phyloP scores from a whole-genome alignment of 2,113 vertebrate species.

The Apus apus region DNA sequence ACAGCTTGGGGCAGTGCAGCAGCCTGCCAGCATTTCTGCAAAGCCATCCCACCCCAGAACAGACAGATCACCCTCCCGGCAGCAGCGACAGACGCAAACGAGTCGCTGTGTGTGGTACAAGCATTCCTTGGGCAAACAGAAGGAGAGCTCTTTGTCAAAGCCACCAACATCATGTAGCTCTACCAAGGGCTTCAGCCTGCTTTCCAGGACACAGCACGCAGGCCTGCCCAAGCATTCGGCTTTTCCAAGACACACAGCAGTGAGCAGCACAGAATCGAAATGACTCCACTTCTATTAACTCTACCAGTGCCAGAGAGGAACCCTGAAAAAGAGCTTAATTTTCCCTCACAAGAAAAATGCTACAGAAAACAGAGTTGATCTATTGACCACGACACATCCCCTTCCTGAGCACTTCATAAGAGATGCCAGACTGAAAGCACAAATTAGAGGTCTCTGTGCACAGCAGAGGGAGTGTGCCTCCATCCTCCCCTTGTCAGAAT shows the following conservation, averaged over 20 bases:
- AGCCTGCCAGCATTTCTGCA: background rate
- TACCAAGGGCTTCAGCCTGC: background rate
- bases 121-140: background rate
- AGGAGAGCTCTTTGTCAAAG: background rate
- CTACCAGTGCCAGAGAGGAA: background rate
- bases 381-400: background rate
- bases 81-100: background rate
- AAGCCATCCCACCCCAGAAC: background rate
- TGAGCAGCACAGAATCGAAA: background rate
- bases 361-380: background rate
- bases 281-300: slow-evolving; percentile 31
- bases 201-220: background rate
- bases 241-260: slow-evolving; percentile 34
- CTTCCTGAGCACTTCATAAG: background rate
- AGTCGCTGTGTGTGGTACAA: background rate
- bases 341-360: background rate
- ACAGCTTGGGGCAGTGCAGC: background rate
- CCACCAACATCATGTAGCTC: background rate
- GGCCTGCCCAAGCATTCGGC: background rate
- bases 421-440: background rate
- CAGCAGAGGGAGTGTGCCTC: background rate
- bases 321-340: background rate
- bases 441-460: slow-evolving; percentile 20
- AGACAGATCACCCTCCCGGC: background rate
- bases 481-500: slow-evolving; percentile 12